Evolutionary conservation across 2,888 invertebrate species (phyloP).

Genomic region (Notodonta dromedarius): DNA sequence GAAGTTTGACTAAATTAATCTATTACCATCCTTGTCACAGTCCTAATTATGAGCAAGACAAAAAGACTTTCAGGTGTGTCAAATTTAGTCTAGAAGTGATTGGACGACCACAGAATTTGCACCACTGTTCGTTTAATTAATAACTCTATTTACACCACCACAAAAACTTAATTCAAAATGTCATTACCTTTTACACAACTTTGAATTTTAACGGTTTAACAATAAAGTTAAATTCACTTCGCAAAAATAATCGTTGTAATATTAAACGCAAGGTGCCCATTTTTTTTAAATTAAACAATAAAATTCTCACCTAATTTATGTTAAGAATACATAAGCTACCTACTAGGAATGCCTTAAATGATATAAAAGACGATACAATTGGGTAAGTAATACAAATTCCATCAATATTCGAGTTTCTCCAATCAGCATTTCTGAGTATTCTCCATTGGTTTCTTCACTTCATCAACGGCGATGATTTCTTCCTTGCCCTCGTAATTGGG

Average conservation of each 20-base stretch:
- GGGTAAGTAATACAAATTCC: not conserved
- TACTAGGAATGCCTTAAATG: constrained; percentile 1
- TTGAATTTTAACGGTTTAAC: not conserved
- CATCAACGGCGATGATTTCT: constrained; percentile 33
- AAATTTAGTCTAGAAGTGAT: no score
- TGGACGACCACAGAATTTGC: no score
- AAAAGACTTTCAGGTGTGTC: no score
- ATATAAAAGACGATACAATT: not conserved
- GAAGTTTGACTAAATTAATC: no score
- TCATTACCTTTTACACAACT: not conserved
- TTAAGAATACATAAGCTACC: not conserved
- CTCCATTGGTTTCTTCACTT: constrained; percentile 35
- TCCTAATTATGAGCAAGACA: no score
- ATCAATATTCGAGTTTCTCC: constrained; percentile 2
- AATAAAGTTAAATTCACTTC: not conserved
- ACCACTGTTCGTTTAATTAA: no score
- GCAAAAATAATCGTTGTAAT: not conserved
- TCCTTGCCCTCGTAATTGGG: constrained; percentile 33
- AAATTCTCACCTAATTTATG: not conserved
- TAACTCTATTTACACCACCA: no score
- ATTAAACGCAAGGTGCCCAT: not conserved
- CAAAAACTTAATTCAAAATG: no score
- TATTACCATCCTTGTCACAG: no score
- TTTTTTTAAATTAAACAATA: not conserved
- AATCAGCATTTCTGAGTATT: constrained; percentile 27